Conservation (phyloP, 37 sponge, comb jelly and placozoan species). For the Cliona cf. orientalis region DNA sequence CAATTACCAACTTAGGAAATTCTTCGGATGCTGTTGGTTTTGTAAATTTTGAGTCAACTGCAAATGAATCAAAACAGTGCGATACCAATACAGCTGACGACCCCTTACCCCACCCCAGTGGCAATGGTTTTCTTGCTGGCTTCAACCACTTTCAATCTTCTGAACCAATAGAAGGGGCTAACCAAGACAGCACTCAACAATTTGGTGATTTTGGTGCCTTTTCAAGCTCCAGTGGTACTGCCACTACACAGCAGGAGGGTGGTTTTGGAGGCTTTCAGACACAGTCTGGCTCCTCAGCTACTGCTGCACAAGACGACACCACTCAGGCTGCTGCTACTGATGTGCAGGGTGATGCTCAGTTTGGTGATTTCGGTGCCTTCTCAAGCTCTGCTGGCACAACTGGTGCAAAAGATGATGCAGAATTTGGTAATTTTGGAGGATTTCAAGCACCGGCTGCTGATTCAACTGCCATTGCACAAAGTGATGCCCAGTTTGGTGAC, state of each 20-base stretch:
- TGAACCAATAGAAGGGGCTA: neutral
- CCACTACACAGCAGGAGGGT: constrained; percentile 12
- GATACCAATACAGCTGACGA: too few relatives aligned
- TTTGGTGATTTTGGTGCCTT: constrained; percentile 45
- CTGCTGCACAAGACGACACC: neutral
- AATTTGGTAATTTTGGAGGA: too few relatives aligned
- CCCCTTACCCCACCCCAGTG: too few relatives aligned
- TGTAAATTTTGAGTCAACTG: too few relatives aligned
- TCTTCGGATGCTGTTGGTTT: too few relatives aligned
- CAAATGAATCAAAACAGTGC: too few relatives aligned
- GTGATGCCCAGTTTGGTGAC: neutral
- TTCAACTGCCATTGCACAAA: neutral
- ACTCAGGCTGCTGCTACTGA: neutral
- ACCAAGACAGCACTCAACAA: neutral
- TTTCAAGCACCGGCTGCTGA: too few relatives aligned
- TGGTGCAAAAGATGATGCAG: neutral
- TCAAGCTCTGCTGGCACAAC: neutral
- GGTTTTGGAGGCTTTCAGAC: constrained; percentile 59
- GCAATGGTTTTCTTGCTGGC: too few relatives aligned
- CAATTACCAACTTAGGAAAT: too few relatives aligned
- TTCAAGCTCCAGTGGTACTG: neutral
- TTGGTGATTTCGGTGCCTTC: constrained; percentile 41
- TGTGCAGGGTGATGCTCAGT: neutral
- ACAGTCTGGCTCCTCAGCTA: neutral
- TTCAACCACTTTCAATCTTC: too few relatives aligned